A percentile compares a stretch with the other conserved stretches of the same genome.
Conservation (phyloP, 1,140 invertebrate species). For the Drosophila funebris region DNA sequence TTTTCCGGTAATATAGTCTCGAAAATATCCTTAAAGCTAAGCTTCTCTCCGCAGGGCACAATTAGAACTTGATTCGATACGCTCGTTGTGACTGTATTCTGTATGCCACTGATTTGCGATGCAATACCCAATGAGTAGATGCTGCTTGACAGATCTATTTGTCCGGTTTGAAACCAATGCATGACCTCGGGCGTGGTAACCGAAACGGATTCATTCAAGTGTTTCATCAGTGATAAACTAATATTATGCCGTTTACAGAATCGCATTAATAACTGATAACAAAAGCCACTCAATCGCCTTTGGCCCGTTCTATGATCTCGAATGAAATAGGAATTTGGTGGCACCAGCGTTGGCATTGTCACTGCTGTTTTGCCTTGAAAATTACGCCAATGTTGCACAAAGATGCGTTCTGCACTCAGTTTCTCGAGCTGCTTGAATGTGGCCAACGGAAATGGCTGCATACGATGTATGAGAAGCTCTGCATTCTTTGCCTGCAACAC, state of each 20-base stretch:
- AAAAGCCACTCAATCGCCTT: background rate
- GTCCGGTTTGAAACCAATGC: background rate
- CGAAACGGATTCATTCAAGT: rapidly evolving
- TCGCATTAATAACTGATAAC: background rate
- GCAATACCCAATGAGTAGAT: background rate
- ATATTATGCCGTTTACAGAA: constrained; percentile 42
- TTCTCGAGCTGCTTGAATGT: background rate
- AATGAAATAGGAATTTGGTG: constrained; percentile 30
- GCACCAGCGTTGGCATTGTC: background rate
- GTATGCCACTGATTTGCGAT: background rate
- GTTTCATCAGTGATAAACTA: background rate
- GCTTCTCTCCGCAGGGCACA: constrained; percentile 41
- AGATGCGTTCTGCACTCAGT: background rate
- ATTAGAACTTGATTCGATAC: background rate
- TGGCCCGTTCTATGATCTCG: constrained; percentile 1
- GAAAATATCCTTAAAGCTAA: background rate
- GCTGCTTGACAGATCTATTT: constrained; percentile 39
- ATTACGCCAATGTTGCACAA: constrained; percentile 24
- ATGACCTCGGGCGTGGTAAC: background rate
- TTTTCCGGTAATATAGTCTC: background rate
- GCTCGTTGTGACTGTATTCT: background rate
- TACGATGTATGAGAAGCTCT: background rate
- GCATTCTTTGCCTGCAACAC: background rate
- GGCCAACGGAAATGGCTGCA: constrained; percentile 44
- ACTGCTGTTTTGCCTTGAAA: constrained; percentile 35